Percentiles rank a stretch among this genome's conserved stretches.
phyloP scores from a whole-genome alignment of 2,888 invertebrate species.

The Pandemis cinnamomeana region DNA sequence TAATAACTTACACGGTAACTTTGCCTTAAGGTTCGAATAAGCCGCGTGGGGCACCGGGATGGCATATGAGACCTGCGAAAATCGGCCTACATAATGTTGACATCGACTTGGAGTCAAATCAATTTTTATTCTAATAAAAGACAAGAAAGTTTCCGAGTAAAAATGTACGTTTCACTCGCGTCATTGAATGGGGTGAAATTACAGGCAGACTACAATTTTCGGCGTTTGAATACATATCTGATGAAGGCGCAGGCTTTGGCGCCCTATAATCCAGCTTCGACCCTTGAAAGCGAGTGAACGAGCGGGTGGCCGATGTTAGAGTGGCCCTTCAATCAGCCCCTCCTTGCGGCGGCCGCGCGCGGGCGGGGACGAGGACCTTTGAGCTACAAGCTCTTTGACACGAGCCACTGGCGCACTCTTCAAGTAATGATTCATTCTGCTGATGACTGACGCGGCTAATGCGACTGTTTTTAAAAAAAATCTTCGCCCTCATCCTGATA shows the following conservation, averaged over 20 bases:
- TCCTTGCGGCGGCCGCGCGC: constrained; percentile 61
- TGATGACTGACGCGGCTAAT: constrained; percentile 84
- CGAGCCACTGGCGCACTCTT: constrained; percentile 83
- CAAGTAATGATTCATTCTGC: constrained; percentile 85
- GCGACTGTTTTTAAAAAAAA: constrained; percentile 60
- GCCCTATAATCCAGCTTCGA: constrained; percentile 83
- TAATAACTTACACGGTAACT: constrained; percentile 82
- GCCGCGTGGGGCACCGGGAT: constrained; percentile 51
- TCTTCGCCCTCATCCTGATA: constrained; percentile 55
- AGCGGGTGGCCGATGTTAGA: constrained; percentile 82
- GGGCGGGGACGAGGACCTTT: constrained; percentile 74
- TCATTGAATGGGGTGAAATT: constrained; percentile 72
- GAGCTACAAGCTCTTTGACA: constrained; percentile 83
- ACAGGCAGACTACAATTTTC: constrained; percentile 72
- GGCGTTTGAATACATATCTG: constrained; percentile 77
- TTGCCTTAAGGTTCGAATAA: constrained; percentile 74
- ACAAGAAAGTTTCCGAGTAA: constrained; percentile 50
- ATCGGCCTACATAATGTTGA: constrained; percentile 38
- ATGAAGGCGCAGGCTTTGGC: constrained; percentile 82
- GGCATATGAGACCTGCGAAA: constrained; percentile 45
- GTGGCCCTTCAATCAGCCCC: constrained; percentile 84
- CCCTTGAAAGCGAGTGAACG: constrained; percentile 82
- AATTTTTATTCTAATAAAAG: constrained; percentile 40
- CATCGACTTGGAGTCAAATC: constrained; percentile 30
- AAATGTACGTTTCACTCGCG: constrained; percentile 54